Percentiles rank a stretch among this genome's conserved stretches.
These are phyloP conservation scores for Platyrinchus mystaceus DNA, from an alignment of 2,797 vertebrate genomes.

Conservation along the genomic window DNA sequence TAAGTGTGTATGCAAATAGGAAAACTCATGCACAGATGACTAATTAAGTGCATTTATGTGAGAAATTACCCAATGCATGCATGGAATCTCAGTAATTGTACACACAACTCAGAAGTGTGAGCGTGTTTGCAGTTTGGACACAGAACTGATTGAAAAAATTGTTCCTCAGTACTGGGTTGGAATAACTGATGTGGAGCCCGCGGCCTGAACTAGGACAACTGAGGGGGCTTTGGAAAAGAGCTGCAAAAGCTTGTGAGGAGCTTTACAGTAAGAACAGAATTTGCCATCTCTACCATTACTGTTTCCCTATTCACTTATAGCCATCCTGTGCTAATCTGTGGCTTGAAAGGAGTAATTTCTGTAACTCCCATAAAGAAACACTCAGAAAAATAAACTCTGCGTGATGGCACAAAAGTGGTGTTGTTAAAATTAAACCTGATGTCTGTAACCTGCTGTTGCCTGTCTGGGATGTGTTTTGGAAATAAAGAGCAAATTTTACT, in stretches of 20 bases:
- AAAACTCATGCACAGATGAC: constrained; percentile 62
- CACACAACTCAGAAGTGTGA: constrained; percentile 28
- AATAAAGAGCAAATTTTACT: neutral
- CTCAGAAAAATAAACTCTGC: neutral
- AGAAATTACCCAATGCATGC: constrained; percentile 59
- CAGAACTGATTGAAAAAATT: constrained; percentile 46
- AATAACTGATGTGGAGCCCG: neutral
- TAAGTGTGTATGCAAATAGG: constrained; percentile 67
- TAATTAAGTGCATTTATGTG: constrained; percentile 70
- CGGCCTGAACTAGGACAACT: neutral
- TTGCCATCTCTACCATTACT: neutral
- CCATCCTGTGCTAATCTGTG: neutral
- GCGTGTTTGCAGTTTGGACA: constrained; percentile 60
- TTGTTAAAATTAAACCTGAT: neutral
- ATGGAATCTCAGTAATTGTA: constrained; percentile 59
- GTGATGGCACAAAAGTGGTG: rapidly evolving
- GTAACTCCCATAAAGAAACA: neutral
- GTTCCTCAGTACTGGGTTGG: neutral
- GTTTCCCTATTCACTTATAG: neutral
- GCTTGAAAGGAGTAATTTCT: neutral
- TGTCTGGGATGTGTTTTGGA: neutral
- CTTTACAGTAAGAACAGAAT: neutral
- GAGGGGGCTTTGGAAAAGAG: neutral
- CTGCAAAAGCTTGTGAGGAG: neutral
- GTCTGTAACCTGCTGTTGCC: neutral